phyloP scores from a whole-genome alignment of 2,888 invertebrate genomes.

The Diachrysia chrysitis region DNA sequence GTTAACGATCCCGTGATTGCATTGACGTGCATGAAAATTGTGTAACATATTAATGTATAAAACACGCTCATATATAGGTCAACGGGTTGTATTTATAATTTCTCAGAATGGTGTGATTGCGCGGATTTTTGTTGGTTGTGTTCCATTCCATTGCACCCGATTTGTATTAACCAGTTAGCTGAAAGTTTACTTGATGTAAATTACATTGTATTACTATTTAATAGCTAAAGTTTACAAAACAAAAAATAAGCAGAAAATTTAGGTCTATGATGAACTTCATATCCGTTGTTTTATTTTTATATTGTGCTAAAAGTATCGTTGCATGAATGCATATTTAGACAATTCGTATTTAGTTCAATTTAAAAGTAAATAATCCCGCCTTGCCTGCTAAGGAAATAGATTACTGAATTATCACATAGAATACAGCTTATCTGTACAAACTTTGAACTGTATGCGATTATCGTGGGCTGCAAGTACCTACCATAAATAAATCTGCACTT shows the following conservation, averaged over 20 bases:
- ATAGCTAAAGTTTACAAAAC: slow-evolving; percentile 45
- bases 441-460: neutral
- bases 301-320: neutral
- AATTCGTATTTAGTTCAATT: no score
- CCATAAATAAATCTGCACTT: slow-evolving; percentile 2
- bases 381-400: neutral
- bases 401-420: neutral
- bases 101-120: slow-evolving; percentile 81
- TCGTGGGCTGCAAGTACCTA: neutral
- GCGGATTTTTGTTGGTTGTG: slow-evolving; percentile 80
- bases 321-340: neutral
- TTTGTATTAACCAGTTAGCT: slow-evolving; percentile 62
- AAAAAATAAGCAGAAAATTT: slow-evolving; percentile 28
- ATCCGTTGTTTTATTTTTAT: no score
- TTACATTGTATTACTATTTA: slow-evolving; percentile 73
- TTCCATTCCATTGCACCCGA: slow-evolving; percentile 70
- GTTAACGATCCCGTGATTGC: slow-evolving; percentile 70
- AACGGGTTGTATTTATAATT: slow-evolving; percentile 81
- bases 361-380: neutral
- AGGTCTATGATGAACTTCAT: slow-evolving; percentile 41
- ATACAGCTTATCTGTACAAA: neutral
- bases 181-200: slow-evolving; percentile 70
- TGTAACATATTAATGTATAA: slow-evolving; percentile 81
- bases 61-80: slow-evolving; percentile 82
- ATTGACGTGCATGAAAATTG: slow-evolving; percentile 76